Conservation (phyloP, 1,140 invertebrate species). For the Alviniconcha marisindica region DNA sequence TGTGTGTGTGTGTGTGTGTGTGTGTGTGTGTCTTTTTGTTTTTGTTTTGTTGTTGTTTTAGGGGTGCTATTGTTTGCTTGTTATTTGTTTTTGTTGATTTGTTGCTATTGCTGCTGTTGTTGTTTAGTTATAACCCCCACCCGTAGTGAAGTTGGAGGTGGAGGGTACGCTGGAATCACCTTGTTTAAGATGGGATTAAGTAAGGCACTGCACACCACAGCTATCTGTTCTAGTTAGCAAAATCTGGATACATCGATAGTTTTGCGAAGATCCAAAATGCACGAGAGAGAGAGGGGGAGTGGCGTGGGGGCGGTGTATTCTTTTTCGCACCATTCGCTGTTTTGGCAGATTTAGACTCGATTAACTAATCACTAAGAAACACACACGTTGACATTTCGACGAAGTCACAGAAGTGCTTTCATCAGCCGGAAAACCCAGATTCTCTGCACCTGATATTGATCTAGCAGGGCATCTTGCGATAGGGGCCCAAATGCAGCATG, state of each 20-base stretch:
- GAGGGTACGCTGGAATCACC: too few species aligned
- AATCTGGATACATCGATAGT: too few species aligned
- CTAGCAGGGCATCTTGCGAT: not conserved
- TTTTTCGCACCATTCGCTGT: not conserved
- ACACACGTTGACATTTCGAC: not conserved
- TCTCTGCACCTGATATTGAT: not conserved
- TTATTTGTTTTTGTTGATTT: not conserved
- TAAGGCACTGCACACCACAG: too few species aligned
- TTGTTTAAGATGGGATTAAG: too few species aligned
- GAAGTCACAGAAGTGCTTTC: not conserved
- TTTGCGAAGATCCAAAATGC: too few species aligned
- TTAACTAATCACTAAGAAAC: not conserved
- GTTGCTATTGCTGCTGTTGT: not conserved
- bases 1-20: slow-evolving; percentile 7
- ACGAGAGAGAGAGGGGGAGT: not conserved
- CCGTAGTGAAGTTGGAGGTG: too few species aligned
- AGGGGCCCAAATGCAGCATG: not conserved
- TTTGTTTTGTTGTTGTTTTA: not conserved
- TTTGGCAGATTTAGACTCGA: not conserved
- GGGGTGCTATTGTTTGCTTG: not conserved
- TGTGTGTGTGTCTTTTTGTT: not conserved
- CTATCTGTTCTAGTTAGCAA: too few species aligned
- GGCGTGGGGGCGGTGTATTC: not conserved
- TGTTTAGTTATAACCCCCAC: too few species aligned
- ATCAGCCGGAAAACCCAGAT: not conserved